Base-by-base conservation (phyloP, 2,113 vertebrate genomes). In the Callionymus lyra region DNA sequence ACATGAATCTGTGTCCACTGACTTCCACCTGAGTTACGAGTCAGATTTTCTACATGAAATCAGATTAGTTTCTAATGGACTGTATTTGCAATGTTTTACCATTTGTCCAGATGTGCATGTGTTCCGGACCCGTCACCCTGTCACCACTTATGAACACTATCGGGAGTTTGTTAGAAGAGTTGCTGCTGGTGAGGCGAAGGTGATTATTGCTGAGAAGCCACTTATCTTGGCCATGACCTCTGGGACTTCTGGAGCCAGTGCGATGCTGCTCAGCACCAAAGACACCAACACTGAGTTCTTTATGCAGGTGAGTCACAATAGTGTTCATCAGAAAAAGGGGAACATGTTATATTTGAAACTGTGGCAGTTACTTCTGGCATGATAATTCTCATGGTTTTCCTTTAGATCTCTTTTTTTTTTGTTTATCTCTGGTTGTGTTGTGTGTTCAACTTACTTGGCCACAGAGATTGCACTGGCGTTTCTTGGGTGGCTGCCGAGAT, bases 191-290 rank as follows among this genome's bases (percentile, higher is more conserved):
- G 82, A 85, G 46, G 62, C 78, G 53, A 70, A 77, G 9, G 63
- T 85, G 10, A 62, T 87, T 18, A 76, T 76, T 12, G 53, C 67
- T 0, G 79, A 80, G 63, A 82, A 63, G 42, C 82, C 83, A 0
- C 41, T 74, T 8, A 69, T 79, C 46, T 63, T 87, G 12, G 79
- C 82, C 12, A 74, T 83, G 74, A 88, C 84, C 3, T 82, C 85
- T 0, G 84, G 83, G 38, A 84, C 82, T 1, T 86, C 84, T 1
- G 85, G 82, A 33, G n/a, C 59, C 52, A 76, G 77, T 31, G 17
- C 76, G 37, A 72, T 85, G 82, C 76, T 85, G 43, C 65, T 82
- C 58, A 85, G 79, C 76, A 77, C 76, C 52, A 59, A 65, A 51
- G 77, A 76, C 59, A 84, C 81, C 53, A 64, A 65, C 32, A 14